Evolutionary conservation across 2,888 invertebrate species (phyloP).

Genomic region (Glyphotaelius pellucidus): DNA sequence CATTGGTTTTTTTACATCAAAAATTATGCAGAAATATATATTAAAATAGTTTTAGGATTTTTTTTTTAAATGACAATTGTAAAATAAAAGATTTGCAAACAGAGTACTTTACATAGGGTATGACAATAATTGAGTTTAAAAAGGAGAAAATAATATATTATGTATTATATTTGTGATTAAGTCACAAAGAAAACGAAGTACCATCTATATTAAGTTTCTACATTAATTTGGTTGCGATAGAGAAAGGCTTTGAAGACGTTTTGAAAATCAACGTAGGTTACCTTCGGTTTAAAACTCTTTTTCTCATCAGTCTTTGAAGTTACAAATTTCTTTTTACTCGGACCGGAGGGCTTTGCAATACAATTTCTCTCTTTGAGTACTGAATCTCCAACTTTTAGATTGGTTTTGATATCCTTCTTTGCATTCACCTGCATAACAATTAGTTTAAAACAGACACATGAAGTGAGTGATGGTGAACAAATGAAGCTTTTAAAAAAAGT

Average conservation of each 20-base stretch:
- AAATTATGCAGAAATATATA: not conserved
- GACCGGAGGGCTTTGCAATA: conserved; percentile 64
- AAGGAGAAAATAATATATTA: not conserved
- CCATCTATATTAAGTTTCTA: not conserved
- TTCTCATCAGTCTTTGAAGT: conserved; percentile 71
- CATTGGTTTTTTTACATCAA: too few species aligned
- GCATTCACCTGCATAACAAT: conserved; percentile 65
- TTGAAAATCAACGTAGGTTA: conserved; percentile 45
- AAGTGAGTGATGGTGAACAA: conserved; percentile 47
- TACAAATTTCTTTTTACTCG: conserved; percentile 67
- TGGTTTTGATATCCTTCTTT: conserved; percentile 68
- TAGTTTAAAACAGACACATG: conserved; percentile 53
- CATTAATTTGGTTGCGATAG: not conserved
- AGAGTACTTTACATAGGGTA: not conserved
- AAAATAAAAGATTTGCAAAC: not conserved
- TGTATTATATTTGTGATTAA: not conserved
- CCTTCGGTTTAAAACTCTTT: conserved; percentile 67
- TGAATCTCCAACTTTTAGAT: conserved; percentile 66
- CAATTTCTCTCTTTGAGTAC: conserved; percentile 64
- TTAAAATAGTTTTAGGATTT: too few species aligned
- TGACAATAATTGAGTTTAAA: not conserved
- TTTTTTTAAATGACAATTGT: too few species aligned
- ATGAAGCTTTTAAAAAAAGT: not conserved
- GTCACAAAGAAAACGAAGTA: not conserved
- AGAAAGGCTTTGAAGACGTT: conserved; percentile 10